Conservation (phyloP, 2,888 invertebrate species). For the Drosophila peninsularis region DNA sequence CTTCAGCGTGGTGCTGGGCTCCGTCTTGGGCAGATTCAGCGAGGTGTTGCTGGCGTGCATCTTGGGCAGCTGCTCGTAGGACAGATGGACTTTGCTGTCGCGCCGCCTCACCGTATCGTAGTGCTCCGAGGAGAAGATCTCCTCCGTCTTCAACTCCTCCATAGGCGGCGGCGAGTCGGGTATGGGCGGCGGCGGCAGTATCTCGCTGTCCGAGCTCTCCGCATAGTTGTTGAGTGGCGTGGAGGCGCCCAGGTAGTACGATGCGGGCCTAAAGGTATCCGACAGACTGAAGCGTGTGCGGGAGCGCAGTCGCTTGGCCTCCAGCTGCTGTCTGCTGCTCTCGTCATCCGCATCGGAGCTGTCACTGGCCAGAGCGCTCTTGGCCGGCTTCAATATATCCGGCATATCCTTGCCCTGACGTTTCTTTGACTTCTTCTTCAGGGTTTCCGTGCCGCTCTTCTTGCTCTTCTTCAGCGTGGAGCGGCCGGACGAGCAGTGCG, state of each 20-base stretch:
- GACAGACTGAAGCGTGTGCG: conserved; percentile 93
- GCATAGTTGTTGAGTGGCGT: conserved; percentile 88
- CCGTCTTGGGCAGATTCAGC: conserved; percentile 79
- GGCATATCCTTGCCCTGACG: conserved; percentile 86
- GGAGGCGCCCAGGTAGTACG: conserved; percentile 92
- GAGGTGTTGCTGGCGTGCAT: conserved; percentile 84
- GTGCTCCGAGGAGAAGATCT: conserved; percentile 84
- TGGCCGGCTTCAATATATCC: conserved; percentile 87
- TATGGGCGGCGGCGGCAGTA: conserved; percentile 92
- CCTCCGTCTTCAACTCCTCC: conserved; percentile 89
- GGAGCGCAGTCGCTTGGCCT: conserved; percentile 88
- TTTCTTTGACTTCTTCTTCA: conserved; percentile 82
- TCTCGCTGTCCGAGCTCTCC: conserved; percentile 92
- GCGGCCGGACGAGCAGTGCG: conserved; percentile 71
- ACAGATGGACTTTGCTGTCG: conserved; percentile 81
- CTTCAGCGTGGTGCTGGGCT: conserved; percentile 72
- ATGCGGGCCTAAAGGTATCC: conserved; percentile 94
- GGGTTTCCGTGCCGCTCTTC: conserved; percentile 72
- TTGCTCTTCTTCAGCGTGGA: conserved; percentile 84
- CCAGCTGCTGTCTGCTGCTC: conserved; percentile 91
- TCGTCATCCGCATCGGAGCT: conserved; percentile 92
- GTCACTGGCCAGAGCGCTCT: conserved; percentile 85
- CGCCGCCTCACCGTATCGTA: conserved; percentile 84
- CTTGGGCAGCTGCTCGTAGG: conserved; percentile 83
- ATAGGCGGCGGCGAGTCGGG: conserved; percentile 88